Evolutionary conservation across 2,888 invertebrate genomes (phyloP).

Genomic region (Rhagophthalmus giganteus): DNA sequence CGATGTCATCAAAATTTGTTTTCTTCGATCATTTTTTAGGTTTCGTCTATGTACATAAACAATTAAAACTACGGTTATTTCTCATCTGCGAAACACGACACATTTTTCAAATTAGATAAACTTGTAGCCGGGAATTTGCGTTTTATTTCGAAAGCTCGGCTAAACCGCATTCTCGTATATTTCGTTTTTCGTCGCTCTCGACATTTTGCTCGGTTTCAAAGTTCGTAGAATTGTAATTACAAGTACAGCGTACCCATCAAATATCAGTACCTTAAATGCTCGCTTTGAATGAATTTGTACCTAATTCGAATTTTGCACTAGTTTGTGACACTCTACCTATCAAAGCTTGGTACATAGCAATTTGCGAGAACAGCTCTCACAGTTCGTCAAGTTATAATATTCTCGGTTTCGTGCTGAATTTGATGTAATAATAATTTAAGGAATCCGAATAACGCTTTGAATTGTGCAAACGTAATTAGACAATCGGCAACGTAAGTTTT

Average conservation of each 20-base stretch:
- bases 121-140: conserved; percentile 17
- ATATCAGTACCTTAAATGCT: conserved; percentile 9
- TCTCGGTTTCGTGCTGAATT: not conserved
- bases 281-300: conserved; percentile 13
- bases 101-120: conserved; percentile 20
- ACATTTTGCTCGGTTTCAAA: conserved; percentile 10
- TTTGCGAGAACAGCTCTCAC: conserved; percentile 10
- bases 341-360: conserved; percentile 32
- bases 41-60: no score
- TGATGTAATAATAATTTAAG: no score
- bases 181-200: conserved; percentile 18
- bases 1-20: no score
- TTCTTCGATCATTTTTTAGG: no score
- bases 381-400: not conserved
- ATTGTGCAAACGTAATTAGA: no score
- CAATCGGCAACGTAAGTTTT: no score
- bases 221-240: conserved; percentile 25
- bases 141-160: conserved; percentile 24
- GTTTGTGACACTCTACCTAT: conserved; percentile 31
- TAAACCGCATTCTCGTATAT: conserved; percentile 23
- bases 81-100: conserved; percentile 1
- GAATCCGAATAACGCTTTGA: no score
- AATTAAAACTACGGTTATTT: no score
- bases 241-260: conserved; percentile 14
- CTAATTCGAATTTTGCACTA: conserved; percentile 26